Conservation (phyloP, 1,140 invertebrate genomes). For the Ganaspis sp. region DNA sequence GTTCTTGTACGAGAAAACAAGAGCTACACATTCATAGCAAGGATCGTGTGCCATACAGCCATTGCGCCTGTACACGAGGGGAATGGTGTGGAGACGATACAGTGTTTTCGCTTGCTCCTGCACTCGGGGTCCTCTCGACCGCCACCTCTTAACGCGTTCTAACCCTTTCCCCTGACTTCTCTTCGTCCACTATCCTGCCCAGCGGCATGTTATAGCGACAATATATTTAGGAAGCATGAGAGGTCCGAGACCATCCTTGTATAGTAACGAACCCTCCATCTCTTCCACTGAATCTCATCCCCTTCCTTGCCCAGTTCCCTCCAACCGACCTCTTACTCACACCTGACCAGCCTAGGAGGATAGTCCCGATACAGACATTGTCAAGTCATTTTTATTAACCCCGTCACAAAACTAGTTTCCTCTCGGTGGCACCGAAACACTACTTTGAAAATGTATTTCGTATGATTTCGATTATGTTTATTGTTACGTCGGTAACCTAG, state of each 20-base stretch:
- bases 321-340: constrained; percentile 32
- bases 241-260: constrained; percentile 30
- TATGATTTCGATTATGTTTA: too few species aligned
- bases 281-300: constrained; percentile 38
- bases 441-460: too few species aligned
- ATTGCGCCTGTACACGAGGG: constrained; percentile 29
- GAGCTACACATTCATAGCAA: constrained; percentile 16
- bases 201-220: constrained; percentile 56
- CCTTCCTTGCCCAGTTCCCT: constrained; percentile 32
- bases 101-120: constrained; percentile 44
- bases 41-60: not conserved
- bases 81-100: constrained; percentile 54
- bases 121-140: constrained; percentile 27
- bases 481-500: too few species aligned
- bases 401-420: too few species aligned
- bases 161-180: not conserved
- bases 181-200: constrained; percentile 13
- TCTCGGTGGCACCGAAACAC: too few species aligned
- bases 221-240: constrained; percentile 65
- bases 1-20: constrained; percentile 1
- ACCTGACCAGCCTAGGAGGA: constrained; percentile 44
- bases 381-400: too few species aligned
- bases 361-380: constrained; percentile 69
- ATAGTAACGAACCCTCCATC: constrained; percentile 31
- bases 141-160: constrained; percentile 19